Base-by-base conservation (phyloP, 1,140 invertebrate species). In the Aporrectodea caliginosa region DNA sequence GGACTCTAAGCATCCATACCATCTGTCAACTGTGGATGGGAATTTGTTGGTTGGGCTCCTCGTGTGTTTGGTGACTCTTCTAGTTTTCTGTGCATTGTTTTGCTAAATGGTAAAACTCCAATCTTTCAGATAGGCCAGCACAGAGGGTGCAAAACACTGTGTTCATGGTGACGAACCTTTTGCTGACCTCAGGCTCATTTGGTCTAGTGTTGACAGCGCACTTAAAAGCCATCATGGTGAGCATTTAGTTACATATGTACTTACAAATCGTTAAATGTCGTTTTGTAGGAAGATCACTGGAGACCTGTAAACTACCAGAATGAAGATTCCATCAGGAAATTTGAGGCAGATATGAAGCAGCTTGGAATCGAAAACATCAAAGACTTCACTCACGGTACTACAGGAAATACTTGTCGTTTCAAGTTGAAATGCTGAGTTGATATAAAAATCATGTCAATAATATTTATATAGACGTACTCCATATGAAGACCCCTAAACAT, bases 271-370 rank as follows among this genome's bases (percentile, higher is more conserved):
- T 16, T 74, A 79, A 1, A 43, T 81, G 35, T 35, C 79, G 35
- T 75, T 34, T 74, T 82, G 16, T 76, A 86, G 85, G 84, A 94
- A 85, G 93, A 94, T 82, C 90, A 89, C 75, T 94, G 93, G 92
- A 89, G 90, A 30, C 92, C 92, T 0, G 90, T 91, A 74, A 93
- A 93, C 87, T 89, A 92, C 71, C 88, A 91, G 79, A 91, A 90
- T 35, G 90, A 91, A 84, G 85, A 85, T 27, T 88, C 87, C 35
- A 84, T 91, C 70, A 85, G 87, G 14, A 90, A 90, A 82, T 91
- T 90, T 82, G 73, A 92, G 6, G 89, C 90, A 68, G 91, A 92
- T 83, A 89, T 92, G 88, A 85, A 84, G 16, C 88, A 90, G 35
- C 84, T 91, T 78, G 91, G 91, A 14, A 84, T 92, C 30, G 83